Evolutionary conservation across 1,140 invertebrate genomes (phyloP).

Genomic region (Drosophila mauritiana): DNA sequence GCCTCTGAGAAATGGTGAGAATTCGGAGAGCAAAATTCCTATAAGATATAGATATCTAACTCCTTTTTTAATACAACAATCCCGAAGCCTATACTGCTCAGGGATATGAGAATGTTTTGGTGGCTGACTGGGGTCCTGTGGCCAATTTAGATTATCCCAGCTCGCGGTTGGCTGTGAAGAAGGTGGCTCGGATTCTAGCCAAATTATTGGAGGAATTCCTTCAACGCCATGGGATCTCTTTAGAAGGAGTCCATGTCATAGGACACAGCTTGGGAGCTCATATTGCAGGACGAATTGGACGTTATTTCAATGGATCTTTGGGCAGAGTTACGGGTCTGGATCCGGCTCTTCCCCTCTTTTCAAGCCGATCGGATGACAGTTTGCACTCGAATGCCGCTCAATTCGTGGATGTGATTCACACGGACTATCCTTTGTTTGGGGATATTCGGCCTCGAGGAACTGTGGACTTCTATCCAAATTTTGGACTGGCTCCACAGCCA

Average conservation of each 20-base stretch:
- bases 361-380: constrained; percentile 82
- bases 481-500: constrained; percentile 87
- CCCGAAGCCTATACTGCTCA: constrained; percentile 66
- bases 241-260: constrained; percentile 85
- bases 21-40: background rate
- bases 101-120: constrained; percentile 59
- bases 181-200: constrained; percentile 49
- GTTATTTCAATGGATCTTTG: constrained; percentile 85
- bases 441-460: constrained; percentile 86
- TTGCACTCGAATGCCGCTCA: constrained; percentile 85
- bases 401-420: constrained; percentile 87
- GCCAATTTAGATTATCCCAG: constrained; percentile 69
- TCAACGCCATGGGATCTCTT: constrained; percentile 52
- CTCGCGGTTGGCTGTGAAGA: constrained; percentile 52
- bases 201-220: constrained; percentile 62
- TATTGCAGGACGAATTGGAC: constrained; percentile 86
- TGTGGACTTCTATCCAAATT: constrained; percentile 88
- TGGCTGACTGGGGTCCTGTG: constrained; percentile 76
- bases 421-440: constrained; percentile 87
- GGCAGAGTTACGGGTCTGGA: constrained; percentile 86
- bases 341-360: constrained; percentile 87
- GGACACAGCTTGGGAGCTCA: constrained; percentile 88
- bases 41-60: background rate
- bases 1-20: constrained; percentile 72
- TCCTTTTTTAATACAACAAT: background rate